Evolutionary conservation across 1,140 invertebrate species (phyloP), one percentile per base, ranked within the genome.

Genomic region (Microplitis demolitor): DNA sequence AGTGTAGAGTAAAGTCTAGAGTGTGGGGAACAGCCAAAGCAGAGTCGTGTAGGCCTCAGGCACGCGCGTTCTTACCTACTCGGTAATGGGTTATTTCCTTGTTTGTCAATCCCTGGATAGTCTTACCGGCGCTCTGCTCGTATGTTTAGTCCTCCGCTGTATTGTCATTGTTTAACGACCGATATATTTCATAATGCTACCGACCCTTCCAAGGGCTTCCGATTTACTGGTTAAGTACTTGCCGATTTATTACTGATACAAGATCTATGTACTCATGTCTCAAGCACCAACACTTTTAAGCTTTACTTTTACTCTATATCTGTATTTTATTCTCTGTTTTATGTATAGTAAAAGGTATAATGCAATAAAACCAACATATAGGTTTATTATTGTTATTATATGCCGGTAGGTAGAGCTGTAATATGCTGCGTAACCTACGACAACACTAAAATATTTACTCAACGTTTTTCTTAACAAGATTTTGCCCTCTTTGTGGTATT

Each of bases 401-500:
- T 51, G 13, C 2, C 45, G 45, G 45, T 24, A 24, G 24, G 24
- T 24, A 24, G 24, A 24, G 24, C 24, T 24, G 24, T 24, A 24
- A 24, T 24, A 24, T 24, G 24, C 16, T 62, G 58, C 45, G 58
- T 70, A 62, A 64, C 62, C 34, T 69, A 73, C 61, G 66, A 45
- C 39, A 45, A 45, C 8, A 45, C 8, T 54, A 45, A 53, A 64
- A 68, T 39, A 14, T 58, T 33, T 50, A n/a, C 24, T 24, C 16
- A 62, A 2, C 13, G 13, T 60, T 16, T 54, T 39, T 56, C 53
- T 64, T 60, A 24, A 58, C 37, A 61, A 54, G 64, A 39, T 75
- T 73, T 70, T 66, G 77, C 75, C 78, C 78, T 68, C 71, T 79
- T 79, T 84, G 80, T 78, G 82, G 81, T 83, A 58, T 75, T 51